Percentiles rank a stretch among this genome's conserved stretches.
These are phyloP conservation scores for Eptatretus atami DNA, from an alignment of 2,797 vertebrate genomes.

Conservation along the genomic window DNA sequence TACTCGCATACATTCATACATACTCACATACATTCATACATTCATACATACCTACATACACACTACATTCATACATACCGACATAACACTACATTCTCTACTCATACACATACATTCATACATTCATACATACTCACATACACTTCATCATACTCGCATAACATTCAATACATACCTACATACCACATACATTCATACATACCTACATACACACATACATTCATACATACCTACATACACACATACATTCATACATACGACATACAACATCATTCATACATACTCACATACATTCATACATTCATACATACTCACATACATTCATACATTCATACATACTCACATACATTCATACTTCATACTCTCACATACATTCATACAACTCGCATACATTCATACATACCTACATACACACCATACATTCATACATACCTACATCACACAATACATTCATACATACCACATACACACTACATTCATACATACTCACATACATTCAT, in stretches of 20 bases:
- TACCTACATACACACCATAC: no score
- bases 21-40: background rate
- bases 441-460: no score
- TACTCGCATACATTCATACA: background rate
- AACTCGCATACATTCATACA: background rate
- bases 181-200: background rate
- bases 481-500: background rate
- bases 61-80: background rate
- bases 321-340: background rate
- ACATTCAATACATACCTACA: no score
- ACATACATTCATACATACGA: no score
- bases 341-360: background rate
- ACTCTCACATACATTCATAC: background rate
- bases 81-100: background rate
- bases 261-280: no score
- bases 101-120: background rate
- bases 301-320: no score
- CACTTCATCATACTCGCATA: no score
- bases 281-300: no score
- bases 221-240: background rate
- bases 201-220: background rate
- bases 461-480: no score
- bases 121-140: no score
- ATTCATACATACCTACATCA: no score
- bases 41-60: background rate